Base-by-base conservation (phyloP, 2,113 vertebrate species). In the Crotalus horridus region DNA sequence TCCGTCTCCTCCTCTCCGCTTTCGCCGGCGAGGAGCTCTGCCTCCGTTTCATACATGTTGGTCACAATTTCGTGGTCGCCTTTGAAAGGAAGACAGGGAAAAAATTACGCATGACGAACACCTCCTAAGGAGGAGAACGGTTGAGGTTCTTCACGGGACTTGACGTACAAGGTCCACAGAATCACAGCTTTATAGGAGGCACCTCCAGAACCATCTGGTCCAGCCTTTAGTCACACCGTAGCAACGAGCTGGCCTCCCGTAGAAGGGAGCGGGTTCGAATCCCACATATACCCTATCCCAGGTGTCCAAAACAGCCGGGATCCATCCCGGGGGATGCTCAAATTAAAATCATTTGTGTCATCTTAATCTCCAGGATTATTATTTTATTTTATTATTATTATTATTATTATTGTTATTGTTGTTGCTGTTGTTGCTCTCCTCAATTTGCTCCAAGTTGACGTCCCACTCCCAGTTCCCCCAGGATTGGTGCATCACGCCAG, bases 21-120 rank as follows among this genome's bases (percentile, higher is more conserved):
- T 95, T 99, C 98, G 33, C 97, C 98, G 9, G 98, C 98, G 89
- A 98, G 97, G 95, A 99, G 98, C 97, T 99, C 98, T 26, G 98
- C 97, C 97, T 99, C 99, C 91, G 98, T 98, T 97, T 99, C 98
- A 46, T 98, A 99, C 98, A 99, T 98, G 96, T 97, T 98, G 98
- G 97, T 98, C 97, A 98, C 98, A 97, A 98, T 93, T 97, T 99
- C 99, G 92, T 98, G 99, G 98, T 99, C 99, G 98, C 99, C 99
- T 99, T 61, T 94, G 93, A 94, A 96, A 93, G 96, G 91, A 96
- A 95, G 9, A 74, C 94, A 96, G 94, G 96, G 94, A 43, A 23
- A 26, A 46, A 46, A 46, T 46, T 46, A 46, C 0, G 48, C 26
- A 26, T 4, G 5, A 69, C 0, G 29, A 69, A 69, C 0, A 1